Evolutionary conservation across 92 coral and sea anemone genomes (phyloP).

Genomic region (Porites rus): DNA sequence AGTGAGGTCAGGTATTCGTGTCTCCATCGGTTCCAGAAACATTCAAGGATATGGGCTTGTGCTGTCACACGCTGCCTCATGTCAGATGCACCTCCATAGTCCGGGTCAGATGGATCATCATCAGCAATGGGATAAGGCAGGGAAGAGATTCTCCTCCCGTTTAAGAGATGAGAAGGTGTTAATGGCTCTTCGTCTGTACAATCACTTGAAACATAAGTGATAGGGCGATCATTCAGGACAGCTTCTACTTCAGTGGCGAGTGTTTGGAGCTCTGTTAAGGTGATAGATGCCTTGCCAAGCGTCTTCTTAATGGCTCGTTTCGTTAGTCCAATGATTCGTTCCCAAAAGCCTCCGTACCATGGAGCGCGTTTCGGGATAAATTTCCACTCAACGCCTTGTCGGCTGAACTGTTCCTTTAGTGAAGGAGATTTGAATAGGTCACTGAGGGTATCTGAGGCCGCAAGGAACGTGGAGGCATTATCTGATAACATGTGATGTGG

Average conservation of each 20-base stretch:
- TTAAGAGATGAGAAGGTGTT: conserved; percentile 28
- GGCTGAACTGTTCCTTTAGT: conserved; percentile 50
- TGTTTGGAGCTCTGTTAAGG: conserved; percentile 47
- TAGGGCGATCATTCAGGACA: conserved; percentile 42
- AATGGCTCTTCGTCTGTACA: conserved; percentile 37
- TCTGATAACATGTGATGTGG: conserved; percentile 69
- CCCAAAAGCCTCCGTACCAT: conserved; percentile 77
- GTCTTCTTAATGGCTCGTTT: conserved; percentile 64
- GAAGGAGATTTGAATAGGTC: conserved; percentile 56
- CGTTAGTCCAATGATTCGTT: conserved; percentile 68
- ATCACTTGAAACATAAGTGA: conserved; percentile 39
- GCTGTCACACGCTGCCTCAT: conserved; percentile 12
- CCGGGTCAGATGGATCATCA: conserved; percentile 27
- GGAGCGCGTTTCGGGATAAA: conserved; percentile 74
- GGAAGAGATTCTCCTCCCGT: conserved; percentile 4
- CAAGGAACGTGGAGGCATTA: conserved; percentile 63
- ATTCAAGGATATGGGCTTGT: conserved; percentile 22
- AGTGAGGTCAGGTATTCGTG: conserved; percentile 58
- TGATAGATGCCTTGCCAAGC: conserved; percentile 53
- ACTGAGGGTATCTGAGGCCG: conserved; percentile 57
- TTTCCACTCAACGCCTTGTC: conserved; percentile 64
- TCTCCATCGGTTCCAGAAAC: conserved; percentile 53
- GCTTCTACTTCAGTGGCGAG: conserved; percentile 44
- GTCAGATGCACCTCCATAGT: conserved; percentile 16
- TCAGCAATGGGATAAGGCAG: conserved; percentile 1